These are phyloP conservation scores for Synergus laeviventris DNA, from an alignment of 2,888 invertebrate genomes.

Conservation along the genomic window DNA sequence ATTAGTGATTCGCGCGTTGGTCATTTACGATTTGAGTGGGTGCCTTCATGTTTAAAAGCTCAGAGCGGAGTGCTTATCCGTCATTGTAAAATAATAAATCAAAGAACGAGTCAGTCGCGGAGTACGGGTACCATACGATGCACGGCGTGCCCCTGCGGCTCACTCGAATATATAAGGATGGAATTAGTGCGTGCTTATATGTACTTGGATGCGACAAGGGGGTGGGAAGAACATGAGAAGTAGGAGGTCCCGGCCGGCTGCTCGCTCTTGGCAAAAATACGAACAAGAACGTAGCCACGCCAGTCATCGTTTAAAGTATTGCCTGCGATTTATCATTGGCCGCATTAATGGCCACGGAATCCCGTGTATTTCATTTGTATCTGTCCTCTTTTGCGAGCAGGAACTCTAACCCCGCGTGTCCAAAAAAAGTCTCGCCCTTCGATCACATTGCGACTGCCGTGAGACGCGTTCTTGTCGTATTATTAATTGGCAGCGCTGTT, in stretches of 20 bases:
- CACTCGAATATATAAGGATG: conserved; percentile 50
- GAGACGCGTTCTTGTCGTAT: conserved; percentile 37
- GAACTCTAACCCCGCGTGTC: conserved; percentile 58
- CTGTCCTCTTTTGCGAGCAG: conserved; percentile 64
- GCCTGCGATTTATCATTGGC: conserved; percentile 70
- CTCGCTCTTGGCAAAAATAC: conserved; percentile 63
- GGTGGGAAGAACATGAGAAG: conserved; percentile 26
- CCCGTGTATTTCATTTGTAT: conserved; percentile 72
- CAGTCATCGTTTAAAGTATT: conserved; percentile 72
- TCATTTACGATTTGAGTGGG: background rate
- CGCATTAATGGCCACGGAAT: conserved; percentile 70
- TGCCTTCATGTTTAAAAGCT: conserved; percentile 46
- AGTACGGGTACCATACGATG: conserved; percentile 50
- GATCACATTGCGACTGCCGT: conserved; percentile 54
- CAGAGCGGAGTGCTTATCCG: conserved; percentile 58
- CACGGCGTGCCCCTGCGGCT: conserved; percentile 15
- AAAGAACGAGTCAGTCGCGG: conserved; percentile 48
- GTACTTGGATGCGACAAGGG: conserved; percentile 24
- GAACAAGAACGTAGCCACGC: conserved; percentile 64
- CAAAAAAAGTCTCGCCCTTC: conserved; percentile 62
- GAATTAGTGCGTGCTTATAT: conserved; percentile 53
- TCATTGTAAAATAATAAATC: conserved; percentile 62
- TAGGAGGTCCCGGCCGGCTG: conserved; percentile 60
- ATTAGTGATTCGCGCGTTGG: background rate
- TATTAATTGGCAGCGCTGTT: conserved; percentile 36